phyloP scores from a whole-genome alignment of 2,113 vertebrate genomes.

The Carettochelys insculpta region DNA sequence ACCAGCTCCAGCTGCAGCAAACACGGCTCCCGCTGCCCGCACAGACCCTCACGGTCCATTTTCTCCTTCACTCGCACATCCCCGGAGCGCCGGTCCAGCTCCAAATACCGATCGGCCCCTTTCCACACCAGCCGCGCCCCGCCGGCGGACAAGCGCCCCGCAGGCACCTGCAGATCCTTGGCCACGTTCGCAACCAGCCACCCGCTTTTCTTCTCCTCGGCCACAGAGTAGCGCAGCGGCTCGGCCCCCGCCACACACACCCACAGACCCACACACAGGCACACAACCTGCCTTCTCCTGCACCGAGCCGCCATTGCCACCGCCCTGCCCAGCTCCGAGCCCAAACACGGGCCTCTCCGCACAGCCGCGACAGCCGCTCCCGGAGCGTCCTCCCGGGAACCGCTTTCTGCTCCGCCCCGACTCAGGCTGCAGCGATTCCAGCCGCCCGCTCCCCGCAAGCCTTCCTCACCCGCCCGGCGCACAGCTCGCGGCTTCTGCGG shows the following conservation, averaged over 20 bases:
- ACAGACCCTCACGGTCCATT: slow-evolving; percentile 66
- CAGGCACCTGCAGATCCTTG: slow-evolving; percentile 67
- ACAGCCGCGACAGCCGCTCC: not conserved
- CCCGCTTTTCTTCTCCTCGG: slow-evolving; percentile 70
- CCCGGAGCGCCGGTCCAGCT: slow-evolving; percentile 68
- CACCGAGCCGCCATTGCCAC: not conserved
- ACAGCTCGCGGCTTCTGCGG: no score
- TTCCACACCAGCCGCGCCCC: slow-evolving; percentile 45
- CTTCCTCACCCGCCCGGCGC: no score
- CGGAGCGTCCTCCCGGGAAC: no score
- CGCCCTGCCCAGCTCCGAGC: not conserved
- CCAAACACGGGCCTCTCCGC: not conserved
- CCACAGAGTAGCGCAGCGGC: slow-evolving; percentile 42
- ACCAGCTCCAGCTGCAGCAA: slow-evolving; percentile 64
- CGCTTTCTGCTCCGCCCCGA: no score
- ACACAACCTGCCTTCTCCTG: not conserved
- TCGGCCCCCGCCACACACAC: not conserved
- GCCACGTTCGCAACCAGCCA: slow-evolving; percentile 73
- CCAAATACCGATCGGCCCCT: slow-evolving; percentile 60
- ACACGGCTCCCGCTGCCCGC: slow-evolving; percentile 72
- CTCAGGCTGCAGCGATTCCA: no score
- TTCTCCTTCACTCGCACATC: slow-evolving; percentile 70
- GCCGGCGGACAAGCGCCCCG: slow-evolving; percentile 16
- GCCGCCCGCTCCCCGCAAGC: no score
- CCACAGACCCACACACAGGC: not conserved